Conservation (phyloP, 2,113 vertebrate genomes). For the Cnemophilus loriae region DNA sequence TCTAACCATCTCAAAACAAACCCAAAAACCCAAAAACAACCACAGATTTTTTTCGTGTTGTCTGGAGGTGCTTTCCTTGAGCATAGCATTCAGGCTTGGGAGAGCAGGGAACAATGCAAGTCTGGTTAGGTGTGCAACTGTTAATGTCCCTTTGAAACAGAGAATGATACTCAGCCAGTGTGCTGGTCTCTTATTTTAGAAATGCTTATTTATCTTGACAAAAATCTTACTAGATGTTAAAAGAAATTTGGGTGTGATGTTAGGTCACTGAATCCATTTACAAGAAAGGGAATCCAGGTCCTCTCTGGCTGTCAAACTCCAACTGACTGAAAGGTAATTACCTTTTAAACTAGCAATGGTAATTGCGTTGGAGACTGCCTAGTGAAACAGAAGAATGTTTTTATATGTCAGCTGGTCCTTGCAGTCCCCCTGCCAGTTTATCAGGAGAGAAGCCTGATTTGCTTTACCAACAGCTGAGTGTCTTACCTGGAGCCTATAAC, state of each 20-base stretch:
- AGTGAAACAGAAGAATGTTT: background rate
- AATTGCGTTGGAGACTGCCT: background rate
- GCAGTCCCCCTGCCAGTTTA: background rate
- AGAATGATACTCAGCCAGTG: background rate
- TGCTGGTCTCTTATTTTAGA: background rate
- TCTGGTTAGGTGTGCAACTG: background rate
- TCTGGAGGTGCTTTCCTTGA: background rate
- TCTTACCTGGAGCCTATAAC: background rate
- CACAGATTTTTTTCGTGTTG: background rate
- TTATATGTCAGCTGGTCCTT: background rate
- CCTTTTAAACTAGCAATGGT: background rate
- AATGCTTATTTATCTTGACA: background rate
- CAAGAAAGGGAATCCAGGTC: background rate
- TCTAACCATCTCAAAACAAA: background rate
- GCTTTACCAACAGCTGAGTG: background rate
- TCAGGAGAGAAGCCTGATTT: background rate
- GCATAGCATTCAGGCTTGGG: background rate
- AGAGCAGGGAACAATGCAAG: rapidly evolving
- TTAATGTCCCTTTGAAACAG: background rate
- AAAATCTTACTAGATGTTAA: background rate
- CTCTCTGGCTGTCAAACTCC: background rate
- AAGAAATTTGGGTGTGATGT: background rate
- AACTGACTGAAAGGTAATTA: background rate
- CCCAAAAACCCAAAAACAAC: rapidly evolving
- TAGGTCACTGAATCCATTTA: background rate